Evolutionary conservation across 2,113 vertebrate genomes (phyloP).

Genomic region (Gambusia holbrooki): DNA sequence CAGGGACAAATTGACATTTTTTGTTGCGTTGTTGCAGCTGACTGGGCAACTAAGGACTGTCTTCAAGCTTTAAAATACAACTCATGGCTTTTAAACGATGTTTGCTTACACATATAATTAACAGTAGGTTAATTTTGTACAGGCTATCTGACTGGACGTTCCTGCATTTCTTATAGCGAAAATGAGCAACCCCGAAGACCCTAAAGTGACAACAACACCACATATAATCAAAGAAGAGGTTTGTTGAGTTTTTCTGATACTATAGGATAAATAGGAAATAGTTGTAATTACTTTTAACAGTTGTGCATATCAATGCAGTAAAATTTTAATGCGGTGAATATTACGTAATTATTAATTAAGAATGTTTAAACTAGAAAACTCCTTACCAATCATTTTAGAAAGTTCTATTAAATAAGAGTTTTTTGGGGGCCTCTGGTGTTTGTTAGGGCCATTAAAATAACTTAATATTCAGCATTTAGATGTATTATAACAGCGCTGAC

Average conservation of each 20-base stretch:
- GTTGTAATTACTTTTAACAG: background rate
- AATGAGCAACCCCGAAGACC: slow-evolving; percentile 68
- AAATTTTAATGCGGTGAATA: background rate
- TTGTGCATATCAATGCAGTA: background rate
- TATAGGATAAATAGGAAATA: background rate
- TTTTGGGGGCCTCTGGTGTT: too few species aligned
- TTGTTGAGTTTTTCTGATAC: background rate
- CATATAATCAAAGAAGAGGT: slow-evolving; percentile 76
- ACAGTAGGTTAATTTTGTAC: fast-evolving
- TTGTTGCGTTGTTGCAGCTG: slow-evolving; percentile 18
- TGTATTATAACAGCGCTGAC: too few species aligned
- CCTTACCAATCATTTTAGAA: too few species aligned
- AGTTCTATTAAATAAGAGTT: too few species aligned
- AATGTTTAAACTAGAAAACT: too few species aligned
- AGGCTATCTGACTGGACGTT: background rate
- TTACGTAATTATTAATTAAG: background rate
- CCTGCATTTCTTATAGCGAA: slow-evolving; percentile 23
- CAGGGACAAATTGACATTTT: background rate
- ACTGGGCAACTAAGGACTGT: slow-evolving; percentile 32
- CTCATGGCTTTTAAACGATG: too few species aligned
- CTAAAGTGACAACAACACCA: slow-evolving; percentile 47
- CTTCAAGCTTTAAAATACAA: too few species aligned
- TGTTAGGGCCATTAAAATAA: too few species aligned
- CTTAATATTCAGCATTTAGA: too few species aligned
- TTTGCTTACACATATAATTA: background rate